phyloP scores from a whole-genome alignment of 2,888 invertebrate species.

The Thymelicus lineola region DNA sequence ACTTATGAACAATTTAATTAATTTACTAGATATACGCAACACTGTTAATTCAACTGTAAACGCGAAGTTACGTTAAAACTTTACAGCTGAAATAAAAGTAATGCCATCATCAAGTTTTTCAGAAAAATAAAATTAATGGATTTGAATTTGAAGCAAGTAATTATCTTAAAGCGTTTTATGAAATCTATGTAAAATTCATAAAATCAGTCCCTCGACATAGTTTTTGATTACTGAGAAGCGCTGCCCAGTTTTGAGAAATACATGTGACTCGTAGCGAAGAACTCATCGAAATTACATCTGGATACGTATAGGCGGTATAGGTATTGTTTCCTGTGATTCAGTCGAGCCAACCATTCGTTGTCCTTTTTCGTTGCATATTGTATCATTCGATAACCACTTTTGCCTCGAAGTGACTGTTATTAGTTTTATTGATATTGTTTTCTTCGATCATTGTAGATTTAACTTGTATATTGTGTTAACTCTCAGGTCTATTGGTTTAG shows the following conservation, averaged over 20 bases:
- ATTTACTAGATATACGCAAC: too few species aligned
- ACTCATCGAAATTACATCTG: conserved; percentile 38
- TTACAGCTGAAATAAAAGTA: too few species aligned
- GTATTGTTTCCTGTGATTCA: conserved; percentile 46
- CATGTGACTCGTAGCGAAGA: conserved; percentile 33
- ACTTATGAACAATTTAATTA: too few species aligned
- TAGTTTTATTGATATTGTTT: not conserved
- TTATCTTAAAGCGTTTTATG: not conserved
- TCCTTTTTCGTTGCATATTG: conserved; percentile 40
- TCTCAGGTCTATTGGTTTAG: too few species aligned
- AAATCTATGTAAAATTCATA: not conserved
- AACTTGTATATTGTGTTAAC: too few species aligned
- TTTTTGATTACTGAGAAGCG: not conserved
- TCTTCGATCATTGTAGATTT: not conserved
- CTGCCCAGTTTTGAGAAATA: conserved; percentile 36
- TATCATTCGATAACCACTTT: conserved; percentile 38
- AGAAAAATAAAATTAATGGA: too few species aligned
- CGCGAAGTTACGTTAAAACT: too few species aligned
- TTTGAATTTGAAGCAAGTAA: too few species aligned
- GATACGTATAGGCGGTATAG: conserved; percentile 28
- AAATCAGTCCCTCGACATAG: not conserved
- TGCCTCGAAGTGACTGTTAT: conserved; percentile 22
- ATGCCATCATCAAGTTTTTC: too few species aligned
- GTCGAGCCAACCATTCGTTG: conserved; percentile 39
- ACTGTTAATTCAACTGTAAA: too few species aligned